A percentile compares a stretch with the other conserved stretches of the same genome.
phyloP scores from a whole-genome alignment of 2,797 vertebrate species.

The Lerista edwardsae region DNA sequence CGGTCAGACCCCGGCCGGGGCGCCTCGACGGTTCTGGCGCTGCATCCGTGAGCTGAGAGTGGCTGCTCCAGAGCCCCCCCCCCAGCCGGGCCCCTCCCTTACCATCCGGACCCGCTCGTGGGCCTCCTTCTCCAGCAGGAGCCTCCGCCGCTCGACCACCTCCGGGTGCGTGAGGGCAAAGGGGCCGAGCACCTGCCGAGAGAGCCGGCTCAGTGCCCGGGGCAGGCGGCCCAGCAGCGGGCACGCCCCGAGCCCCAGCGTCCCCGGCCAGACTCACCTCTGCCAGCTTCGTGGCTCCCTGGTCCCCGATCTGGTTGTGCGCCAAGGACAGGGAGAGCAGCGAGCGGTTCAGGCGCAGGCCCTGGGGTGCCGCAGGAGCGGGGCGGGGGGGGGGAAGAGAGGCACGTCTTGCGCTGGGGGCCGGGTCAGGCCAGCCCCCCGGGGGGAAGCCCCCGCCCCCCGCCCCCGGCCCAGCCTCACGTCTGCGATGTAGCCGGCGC shows the following conservation, averaged over 20 bases:
- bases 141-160: constrained; percentile 82
- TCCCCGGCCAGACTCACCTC: constrained; percentile 68
- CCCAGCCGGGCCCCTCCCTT: constrained; percentile 1
- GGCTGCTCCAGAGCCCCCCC: rapidly evolving
- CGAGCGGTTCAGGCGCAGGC: constrained; percentile 85
- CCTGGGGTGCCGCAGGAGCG: constrained; percentile 76
- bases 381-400: neutral
- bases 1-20: no score
- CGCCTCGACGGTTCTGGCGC: no score
- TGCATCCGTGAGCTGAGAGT: no score
- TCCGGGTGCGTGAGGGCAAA: constrained; percentile 86
- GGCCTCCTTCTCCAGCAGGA: constrained; percentile 72
- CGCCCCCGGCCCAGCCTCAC: constrained; percentile 70
- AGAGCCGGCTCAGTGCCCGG: no score
- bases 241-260: no score
- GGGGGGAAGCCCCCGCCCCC: no score
- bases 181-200: constrained; percentile 79
- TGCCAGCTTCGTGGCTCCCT: constrained; percentile 80
- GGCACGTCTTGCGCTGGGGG: no score
- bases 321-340: constrained; percentile 85
- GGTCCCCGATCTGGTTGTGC: constrained; percentile 85
- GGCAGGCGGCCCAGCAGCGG: no score
- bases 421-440: neutral
- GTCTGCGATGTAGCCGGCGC: constrained; percentile 82
- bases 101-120: constrained; percentile 61